A percentile compares a stretch with the other conserved stretches of the same genome.
Evolutionary conservation across 2,797 vertebrate genomes (phyloP).

Genomic region (Odontamblyopus rebecca): DNA sequence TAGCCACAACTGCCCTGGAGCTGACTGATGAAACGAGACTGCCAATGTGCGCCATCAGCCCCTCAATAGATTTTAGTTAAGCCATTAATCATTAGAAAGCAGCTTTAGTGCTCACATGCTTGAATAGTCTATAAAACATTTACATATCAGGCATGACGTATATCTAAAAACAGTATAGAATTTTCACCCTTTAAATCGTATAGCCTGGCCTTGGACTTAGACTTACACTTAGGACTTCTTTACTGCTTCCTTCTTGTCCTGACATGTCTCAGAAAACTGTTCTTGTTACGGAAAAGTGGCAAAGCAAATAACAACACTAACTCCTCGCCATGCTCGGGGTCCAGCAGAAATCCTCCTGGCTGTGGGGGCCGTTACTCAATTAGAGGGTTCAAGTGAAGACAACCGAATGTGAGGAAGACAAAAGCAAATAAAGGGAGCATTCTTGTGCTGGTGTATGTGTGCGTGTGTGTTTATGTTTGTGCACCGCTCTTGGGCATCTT

Average conservation of each 20-base stretch:
- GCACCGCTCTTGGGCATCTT: slow-evolving; percentile 74
- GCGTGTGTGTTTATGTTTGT: slow-evolving; percentile 70
- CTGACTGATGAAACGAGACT: neutral
- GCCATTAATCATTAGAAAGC: neutral
- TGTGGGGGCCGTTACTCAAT: slow-evolving; percentile 53
- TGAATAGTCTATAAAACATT: neutral
- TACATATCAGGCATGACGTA: neutral
- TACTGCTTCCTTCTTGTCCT: neutral
- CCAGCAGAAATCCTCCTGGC: slow-evolving; percentile 30
- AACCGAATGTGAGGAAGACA: slow-evolving; percentile 23
- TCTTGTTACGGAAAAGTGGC: slow-evolving; percentile 23
- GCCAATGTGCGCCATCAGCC: neutral
- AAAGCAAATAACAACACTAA: slow-evolving; percentile 19
- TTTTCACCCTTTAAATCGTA: neutral
- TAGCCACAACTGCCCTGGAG: neutral
- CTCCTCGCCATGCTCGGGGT: slow-evolving; percentile 36
- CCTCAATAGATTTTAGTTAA: neutral
- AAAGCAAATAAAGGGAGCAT: slow-evolving; percentile 63
- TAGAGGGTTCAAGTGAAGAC: slow-evolving; percentile 69
- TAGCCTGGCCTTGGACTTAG: neutral
- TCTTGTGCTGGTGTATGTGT: slow-evolving; percentile 74
- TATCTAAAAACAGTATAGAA: neutral
- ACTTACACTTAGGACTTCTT: neutral
- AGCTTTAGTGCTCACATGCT: neutral
- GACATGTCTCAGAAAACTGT: neutral